A percentile compares a stretch with the other conserved stretches of the same genome.
These are phyloP conservation scores for Lasiommata megera DNA, from an alignment of 2,888 invertebrate genomes.

Conservation along the genomic window DNA sequence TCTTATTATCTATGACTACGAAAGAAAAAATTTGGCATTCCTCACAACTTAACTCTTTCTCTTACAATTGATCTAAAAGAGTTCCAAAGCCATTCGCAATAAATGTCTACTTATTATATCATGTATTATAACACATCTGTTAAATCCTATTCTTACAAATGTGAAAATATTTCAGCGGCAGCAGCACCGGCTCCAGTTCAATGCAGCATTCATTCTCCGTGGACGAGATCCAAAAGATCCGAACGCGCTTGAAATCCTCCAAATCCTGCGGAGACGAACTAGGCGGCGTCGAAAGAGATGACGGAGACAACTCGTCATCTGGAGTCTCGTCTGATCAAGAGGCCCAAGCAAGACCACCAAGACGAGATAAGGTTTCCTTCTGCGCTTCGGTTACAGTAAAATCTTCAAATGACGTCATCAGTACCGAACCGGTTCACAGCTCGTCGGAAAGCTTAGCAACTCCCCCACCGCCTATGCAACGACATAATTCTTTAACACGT, in stretches of 20 bases:
- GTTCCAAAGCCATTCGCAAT: background rate
- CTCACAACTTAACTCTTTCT: too few species aligned
- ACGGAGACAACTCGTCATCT: slow-evolving; percentile 93
- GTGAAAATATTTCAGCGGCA: slow-evolving; percentile 78
- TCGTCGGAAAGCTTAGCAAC: slow-evolving; percentile 70
- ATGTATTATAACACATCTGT: background rate
- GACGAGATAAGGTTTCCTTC: slow-evolving; percentile 75
- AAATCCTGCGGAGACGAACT: slow-evolving; percentile 94
- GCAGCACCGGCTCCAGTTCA: slow-evolving; percentile 88
- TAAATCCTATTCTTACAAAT: background rate
- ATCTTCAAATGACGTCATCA: slow-evolving; percentile 76
- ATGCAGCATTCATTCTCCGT: slow-evolving; percentile 93
- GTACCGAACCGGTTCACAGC: slow-evolving; percentile 77
- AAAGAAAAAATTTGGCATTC: too few species aligned
- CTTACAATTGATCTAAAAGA: background rate
- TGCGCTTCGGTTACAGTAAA: slow-evolving; percentile 76
- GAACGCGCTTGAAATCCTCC: slow-evolving; percentile 91
- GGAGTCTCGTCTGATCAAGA: slow-evolving; percentile 94
- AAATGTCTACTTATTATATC: too few species aligned
- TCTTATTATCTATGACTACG: background rate
- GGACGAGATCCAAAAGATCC: slow-evolving; percentile 93
- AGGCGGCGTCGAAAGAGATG: slow-evolving; percentile 81
- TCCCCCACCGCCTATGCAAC: slow-evolving; percentile 70
- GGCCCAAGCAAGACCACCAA: slow-evolving; percentile 56
- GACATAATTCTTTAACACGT: slow-evolving; percentile 83